Evolutionary conservation across 2,797 vertebrate species (phyloP), one percentile per base, ranked within the genome.

Genomic region (Neomorphus geoffroyi): DNA sequence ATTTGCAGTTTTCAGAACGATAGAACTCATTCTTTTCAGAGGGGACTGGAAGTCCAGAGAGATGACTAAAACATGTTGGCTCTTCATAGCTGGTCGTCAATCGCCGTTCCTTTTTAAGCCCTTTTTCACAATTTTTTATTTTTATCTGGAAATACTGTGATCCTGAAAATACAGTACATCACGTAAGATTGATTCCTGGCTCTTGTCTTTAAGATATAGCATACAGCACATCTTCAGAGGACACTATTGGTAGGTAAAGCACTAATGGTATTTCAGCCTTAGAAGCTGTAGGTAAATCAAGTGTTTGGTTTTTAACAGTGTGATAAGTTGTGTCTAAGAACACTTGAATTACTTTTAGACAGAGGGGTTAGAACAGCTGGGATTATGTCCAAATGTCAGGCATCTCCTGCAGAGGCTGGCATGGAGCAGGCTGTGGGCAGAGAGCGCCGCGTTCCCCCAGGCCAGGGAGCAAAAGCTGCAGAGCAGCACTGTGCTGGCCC

Each of bases 361-460:
- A 37, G 61, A 87, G 51, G 3, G 0, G 57, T 83, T 64, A 18
- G 18, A 74, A 33, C 18, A 60, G 18, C 28, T 41, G 41, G n/a
- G 19, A 15, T 66, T 27, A 12, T 11, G 35, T 70, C 30, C 30
- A 27, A 37, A 12, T 80, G 80, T 64, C 28, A 41, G 61, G 26
- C 2, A 21, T 67, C 85, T 92, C 11, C 33, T 12, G 32, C 35
- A 9, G 66, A 28, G 65, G 32, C 50, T 65, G 60, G 19, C 26
- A 32, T 26, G n/a, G 91, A 62, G 56, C 70, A 56, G 88, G 50
- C 41, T 23, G 64, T 45, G 57, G 35, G 70, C 27, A 39, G 64
- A 23, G 33, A 3, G 1, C 7, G 14, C 35, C 2, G 1, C 32
- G 0, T 13, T 57, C 13, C 17, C 15, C 19, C 13, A 11, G 6